phyloP scores from a whole-genome alignment of 2,113 vertebrate species.

The Terrapene triunguis region DNA sequence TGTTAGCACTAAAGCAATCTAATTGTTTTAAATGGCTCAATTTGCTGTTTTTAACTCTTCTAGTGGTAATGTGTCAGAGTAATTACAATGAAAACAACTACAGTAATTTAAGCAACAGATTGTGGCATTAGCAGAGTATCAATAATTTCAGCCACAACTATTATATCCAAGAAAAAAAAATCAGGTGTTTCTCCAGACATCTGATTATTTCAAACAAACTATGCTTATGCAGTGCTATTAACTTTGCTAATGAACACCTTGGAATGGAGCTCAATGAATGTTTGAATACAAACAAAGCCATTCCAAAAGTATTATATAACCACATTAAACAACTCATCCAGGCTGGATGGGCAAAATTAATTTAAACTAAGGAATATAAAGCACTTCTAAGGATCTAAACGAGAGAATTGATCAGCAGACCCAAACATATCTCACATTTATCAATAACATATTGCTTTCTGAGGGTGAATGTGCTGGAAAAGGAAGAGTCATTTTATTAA shows the following conservation, averaged over 20 bases:
- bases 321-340: slow-evolving; percentile 57
- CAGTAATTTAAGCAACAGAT: slow-evolving; percentile 6
- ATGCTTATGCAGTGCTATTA: not conserved
- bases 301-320: slow-evolving; percentile 46
- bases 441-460: slow-evolving; percentile 50
- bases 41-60: slow-evolving; percentile 54
- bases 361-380: slow-evolving; percentile 69
- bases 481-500: slow-evolving; percentile 44
- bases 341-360: slow-evolving; percentile 56
- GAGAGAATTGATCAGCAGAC: slow-evolving; percentile 50
- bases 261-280: slow-evolving; percentile 1
- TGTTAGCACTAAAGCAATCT: slow-evolving; percentile 13
- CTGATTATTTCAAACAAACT: not conserved
- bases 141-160: slow-evolving; percentile 13
- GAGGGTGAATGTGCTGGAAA: slow-evolving; percentile 38
- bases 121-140: not conserved
- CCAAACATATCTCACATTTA: slow-evolving; percentile 59
- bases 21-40: slow-evolving; percentile 37
- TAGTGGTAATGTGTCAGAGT: not conserved
- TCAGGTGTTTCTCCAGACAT: not conserved
- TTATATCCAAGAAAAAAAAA: slow-evolving; percentile 11
- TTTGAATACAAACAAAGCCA: slow-evolving; percentile 37
- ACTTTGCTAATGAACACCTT: slow-evolving; percentile 19
- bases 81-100: slow-evolving; percentile 21
- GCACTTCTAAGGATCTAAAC: slow-evolving; percentile 47